phyloP scores from a whole-genome alignment of 2,888 invertebrate species.

The Tiphia femorata region DNA sequence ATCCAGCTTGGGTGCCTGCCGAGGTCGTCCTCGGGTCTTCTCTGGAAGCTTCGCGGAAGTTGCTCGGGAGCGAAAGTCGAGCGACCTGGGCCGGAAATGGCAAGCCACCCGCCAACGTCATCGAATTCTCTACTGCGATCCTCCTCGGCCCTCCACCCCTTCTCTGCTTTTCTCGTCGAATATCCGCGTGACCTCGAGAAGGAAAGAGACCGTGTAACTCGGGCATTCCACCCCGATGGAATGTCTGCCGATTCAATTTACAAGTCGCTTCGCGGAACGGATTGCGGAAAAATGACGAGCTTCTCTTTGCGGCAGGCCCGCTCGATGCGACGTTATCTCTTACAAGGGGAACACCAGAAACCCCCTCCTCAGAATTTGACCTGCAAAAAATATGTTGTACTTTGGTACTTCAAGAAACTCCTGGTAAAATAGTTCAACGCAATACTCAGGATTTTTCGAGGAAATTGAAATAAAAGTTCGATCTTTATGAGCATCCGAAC shows the following conservation, averaged over 20 bases:
- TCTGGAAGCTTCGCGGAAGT: constrained; percentile 9
- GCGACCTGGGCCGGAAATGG: neutral
- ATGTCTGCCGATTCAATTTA: neutral
- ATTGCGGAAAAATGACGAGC: neutral
- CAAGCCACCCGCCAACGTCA: neutral
- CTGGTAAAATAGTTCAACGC: no score
- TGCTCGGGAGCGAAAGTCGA: neutral
- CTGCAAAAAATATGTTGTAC: no score
- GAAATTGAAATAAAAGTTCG: no score
- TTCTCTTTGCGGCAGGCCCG: neutral
- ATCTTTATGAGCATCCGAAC: no score
- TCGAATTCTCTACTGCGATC: neutral
- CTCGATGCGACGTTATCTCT: no score
- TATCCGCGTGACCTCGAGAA: neutral
- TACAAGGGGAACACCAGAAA: no score
- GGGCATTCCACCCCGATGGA: neutral
- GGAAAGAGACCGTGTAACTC: neutral
- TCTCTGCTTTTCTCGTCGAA: neutral
- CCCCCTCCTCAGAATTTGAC: no score
- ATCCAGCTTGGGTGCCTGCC: constrained; percentile 7
- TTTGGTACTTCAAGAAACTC: no score
- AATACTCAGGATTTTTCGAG: no score
- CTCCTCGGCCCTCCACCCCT: neutral
- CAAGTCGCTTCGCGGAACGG: no score
- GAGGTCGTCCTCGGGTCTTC: constrained; percentile 9